Base-by-base conservation (phyloP, 2,888 invertebrate species). In the Syrista parreyssii region DNA sequence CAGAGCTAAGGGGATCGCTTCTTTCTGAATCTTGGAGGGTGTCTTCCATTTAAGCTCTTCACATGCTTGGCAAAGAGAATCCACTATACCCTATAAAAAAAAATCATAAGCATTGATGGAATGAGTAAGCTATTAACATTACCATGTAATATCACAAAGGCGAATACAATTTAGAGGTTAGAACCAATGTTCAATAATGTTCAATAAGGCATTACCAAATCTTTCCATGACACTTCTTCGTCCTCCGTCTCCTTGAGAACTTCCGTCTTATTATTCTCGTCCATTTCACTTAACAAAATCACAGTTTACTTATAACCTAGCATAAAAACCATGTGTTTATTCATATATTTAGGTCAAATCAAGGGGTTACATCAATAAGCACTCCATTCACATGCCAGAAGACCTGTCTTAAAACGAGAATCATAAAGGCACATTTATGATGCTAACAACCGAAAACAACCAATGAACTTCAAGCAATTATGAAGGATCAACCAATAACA, bases 1-100 rank as follows among this genome's bases (percentile, higher is more conserved):
- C 68, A 99, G 91, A 0, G 98, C 97, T 2, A 98, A 92, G 0
- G 99, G 99, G 86, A 99, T 96, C 0, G 99, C 94, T 92, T 99
- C 98, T 80, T 93, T 94, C 91, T 99, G 99, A 87, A 99, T 99
- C 92, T 97, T 98, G 1, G 99, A 96, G 0, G 99, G 99, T 34
- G 93, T 92, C 88, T 95, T 97, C 99, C 99, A 99, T 94, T 98
- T 98, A 81, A 99, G 92, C 83, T 96, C 95, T 84, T 95, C 94
- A 90, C 99, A 99, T 0, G 99, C 97, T 92, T 97, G 96, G 88
- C 97, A 97, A 68, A 99, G 92, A 0, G 95, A 95, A 84, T 98
- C 99, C 11, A 96, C 95, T 23, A 99, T 92, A 35, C 99, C 99
- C 98, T 98, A 87, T 79, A 88, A 90, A 79, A 79, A 31, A 75